These are phyloP conservation scores for Molanna angustata DNA, from an alignment of 2,888 invertebrate species.

Conservation along the genomic window DNA sequence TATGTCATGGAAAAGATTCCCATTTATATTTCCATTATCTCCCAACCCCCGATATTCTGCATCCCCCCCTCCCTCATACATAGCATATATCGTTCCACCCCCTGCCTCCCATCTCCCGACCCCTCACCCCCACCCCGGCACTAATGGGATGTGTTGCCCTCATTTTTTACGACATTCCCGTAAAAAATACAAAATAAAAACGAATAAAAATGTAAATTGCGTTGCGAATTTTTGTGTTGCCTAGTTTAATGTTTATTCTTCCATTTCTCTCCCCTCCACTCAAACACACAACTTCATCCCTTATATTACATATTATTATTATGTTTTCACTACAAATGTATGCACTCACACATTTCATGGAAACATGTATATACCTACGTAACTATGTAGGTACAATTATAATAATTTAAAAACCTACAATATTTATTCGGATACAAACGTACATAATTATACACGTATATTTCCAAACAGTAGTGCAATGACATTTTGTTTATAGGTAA, in stretches of 20 bases:
- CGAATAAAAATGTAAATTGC: slow-evolving; percentile 34
- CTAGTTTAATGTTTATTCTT: slow-evolving; percentile 34
- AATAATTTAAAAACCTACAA: no score
- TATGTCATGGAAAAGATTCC: slow-evolving; percentile 20
- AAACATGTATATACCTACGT: not conserved
- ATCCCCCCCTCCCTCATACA: slow-evolving; percentile 22
- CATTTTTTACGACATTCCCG: slow-evolving; percentile 34
- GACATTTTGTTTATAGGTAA: no score
- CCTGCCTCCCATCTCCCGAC: slow-evolving; percentile 10
- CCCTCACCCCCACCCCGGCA: slow-evolving; percentile 19
- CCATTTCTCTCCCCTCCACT: slow-evolving; percentile 19
- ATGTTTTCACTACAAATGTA: no score
- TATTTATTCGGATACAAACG: no score
- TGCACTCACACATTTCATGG: not conserved
- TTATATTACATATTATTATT: no score
- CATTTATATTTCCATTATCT: slow-evolving; percentile 33
- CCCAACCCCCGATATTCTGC: slow-evolving; percentile 2
- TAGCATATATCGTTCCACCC: slow-evolving; percentile 19
- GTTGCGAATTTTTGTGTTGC: slow-evolving; percentile 34
- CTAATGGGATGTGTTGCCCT: slow-evolving; percentile 34
- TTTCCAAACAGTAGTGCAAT: no score
- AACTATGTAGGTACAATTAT: no score
- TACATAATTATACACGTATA: no score
- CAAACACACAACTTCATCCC: slow-evolving; percentile 26
- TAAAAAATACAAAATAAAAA: slow-evolving; percentile 34